Percentiles rank a stretch among this genome's conserved stretches.
Conservation (phyloP, 2,888 invertebrate genomes). For the Drosophila neotestacea region DNA sequence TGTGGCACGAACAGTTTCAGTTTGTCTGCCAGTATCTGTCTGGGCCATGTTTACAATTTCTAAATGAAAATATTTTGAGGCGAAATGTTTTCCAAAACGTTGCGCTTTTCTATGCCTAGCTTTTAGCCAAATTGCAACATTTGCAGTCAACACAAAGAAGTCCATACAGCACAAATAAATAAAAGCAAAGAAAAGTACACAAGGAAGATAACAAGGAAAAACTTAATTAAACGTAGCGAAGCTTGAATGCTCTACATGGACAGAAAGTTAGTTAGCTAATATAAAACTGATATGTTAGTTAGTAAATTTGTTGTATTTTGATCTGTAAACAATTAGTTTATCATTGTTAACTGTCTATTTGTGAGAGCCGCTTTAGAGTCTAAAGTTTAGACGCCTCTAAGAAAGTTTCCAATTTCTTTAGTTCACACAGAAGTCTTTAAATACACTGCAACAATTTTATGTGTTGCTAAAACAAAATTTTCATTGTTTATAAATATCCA, state of each 20-base stretch:
- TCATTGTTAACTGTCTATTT: no score
- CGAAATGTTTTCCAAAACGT: constrained; percentile 62
- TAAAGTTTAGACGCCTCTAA: no score
- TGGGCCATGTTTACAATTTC: constrained; percentile 72
- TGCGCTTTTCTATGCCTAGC: constrained; percentile 69
- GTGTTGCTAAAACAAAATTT: no score
- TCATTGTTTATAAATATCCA: no score
- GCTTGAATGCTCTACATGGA: constrained; percentile 17
- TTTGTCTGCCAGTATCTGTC: constrained; percentile 26
- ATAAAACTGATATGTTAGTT: no score
- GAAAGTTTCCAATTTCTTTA: no score
- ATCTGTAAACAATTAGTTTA: no score
- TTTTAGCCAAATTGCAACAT: constrained; percentile 75
- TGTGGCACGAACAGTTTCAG: constrained; percentile 49
- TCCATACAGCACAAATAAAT: constrained; percentile 20
- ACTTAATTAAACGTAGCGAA: constrained; percentile 22
- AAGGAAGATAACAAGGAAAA: constrained; percentile 10
- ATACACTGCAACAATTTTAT: no score
- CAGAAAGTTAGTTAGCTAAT: not conserved
- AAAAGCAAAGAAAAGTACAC: constrained; percentile 14
- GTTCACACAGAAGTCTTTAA: no score
- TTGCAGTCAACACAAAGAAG: constrained; percentile 51
- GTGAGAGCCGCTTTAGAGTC: no score
- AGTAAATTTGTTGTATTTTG: no score
- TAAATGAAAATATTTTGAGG: constrained; percentile 61